phyloP scores from a whole-genome alignment of 2,797 vertebrate genomes.

The Helicolenus hilgendorfi region DNA sequence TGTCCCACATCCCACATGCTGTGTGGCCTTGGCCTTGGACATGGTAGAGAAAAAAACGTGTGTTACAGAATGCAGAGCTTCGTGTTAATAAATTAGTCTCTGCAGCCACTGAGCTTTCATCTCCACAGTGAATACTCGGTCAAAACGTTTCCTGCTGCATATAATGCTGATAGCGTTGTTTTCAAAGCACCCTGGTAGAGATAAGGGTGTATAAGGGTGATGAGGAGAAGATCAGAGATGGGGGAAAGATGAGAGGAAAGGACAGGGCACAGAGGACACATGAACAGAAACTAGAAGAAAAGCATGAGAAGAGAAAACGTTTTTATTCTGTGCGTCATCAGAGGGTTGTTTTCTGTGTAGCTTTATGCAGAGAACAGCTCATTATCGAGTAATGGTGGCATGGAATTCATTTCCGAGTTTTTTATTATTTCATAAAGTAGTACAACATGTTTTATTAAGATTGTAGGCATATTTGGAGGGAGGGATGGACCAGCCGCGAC shows the following conservation, averaged over 20 bases:
- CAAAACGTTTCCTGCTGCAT: conserved; percentile 1
- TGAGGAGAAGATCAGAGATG: neutral
- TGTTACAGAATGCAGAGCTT: neutral
- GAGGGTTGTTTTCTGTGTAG: neutral
- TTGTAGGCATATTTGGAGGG: neutral
- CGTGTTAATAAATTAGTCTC: conserved; percentile 11
- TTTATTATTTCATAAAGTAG: neutral
- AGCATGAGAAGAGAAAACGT: neutral
- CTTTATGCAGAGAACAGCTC: neutral
- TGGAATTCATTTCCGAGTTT: too few species aligned
- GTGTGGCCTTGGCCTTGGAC: conserved; percentile 39
- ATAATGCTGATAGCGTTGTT: neutral
- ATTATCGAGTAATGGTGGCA: neutral
- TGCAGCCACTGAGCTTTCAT: conserved; percentile 2
- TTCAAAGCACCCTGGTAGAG: neutral
- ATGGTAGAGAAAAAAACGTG: neutral
- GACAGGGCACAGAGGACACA: neutral
- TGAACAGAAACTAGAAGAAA: neutral
- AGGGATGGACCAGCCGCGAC: too few species aligned
- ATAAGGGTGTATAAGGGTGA: neutral
- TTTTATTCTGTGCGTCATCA: neutral
- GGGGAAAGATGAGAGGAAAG: neutral
- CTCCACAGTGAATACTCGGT: neutral
- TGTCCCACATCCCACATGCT: neutral
- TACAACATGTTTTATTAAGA: neutral